Evolutionary conservation across 1,140 invertebrate species (phyloP), one percentile per base, ranked within the genome.

Genomic region (Drosophila nigrodunni): DNA sequence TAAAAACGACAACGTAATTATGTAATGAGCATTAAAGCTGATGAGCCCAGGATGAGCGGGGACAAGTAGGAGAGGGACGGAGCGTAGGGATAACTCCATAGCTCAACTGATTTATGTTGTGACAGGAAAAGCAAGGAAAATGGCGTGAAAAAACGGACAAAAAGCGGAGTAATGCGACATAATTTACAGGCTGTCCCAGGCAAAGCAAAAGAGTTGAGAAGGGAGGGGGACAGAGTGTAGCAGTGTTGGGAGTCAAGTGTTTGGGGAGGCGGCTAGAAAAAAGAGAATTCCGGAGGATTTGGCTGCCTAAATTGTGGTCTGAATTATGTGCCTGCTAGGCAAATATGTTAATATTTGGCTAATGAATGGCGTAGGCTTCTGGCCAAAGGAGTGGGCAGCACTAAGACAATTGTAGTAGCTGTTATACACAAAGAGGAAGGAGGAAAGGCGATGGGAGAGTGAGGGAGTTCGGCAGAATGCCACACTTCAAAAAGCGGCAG

Each of bases 341-440:
- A 87, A 87, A 88, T 87, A 87, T 87, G 82, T 89, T 87, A 87
- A 87, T 87, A 87, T 87, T 83, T 87, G 46, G 80, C 70, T 81
- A 82, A 87, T 87, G 82, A 87, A 87, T 80, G 74, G 59, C 11
- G 47, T 49, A 64, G 57, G 58, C 61, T 50, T 13, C 11, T 15
- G n/a, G 43, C 13, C 78, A 50, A 47, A 30, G 39, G 25, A 18
- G n/a, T 43, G 54, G 57, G 21, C 47, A 61, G 59, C 35, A 43
- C 18, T 41, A 37, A 74, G 72, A 74, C 72, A 74, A 74, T 74
- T 74, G 72, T 69, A 60, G 57, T 74, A 57, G 72, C 58, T 69
- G 59, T 74, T 43, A 7, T 18, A 34, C 6, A 34, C 35, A 21
- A 43, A 37, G 9, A 25, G 34, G 41, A 8, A 7, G n/a, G 50